A percentile compares a stretch with the other conserved stretches of the same genome.
Evolutionary conservation across 2,113 vertebrate species (phyloP).

Genomic region (Xyliphius kryptos): DNA sequence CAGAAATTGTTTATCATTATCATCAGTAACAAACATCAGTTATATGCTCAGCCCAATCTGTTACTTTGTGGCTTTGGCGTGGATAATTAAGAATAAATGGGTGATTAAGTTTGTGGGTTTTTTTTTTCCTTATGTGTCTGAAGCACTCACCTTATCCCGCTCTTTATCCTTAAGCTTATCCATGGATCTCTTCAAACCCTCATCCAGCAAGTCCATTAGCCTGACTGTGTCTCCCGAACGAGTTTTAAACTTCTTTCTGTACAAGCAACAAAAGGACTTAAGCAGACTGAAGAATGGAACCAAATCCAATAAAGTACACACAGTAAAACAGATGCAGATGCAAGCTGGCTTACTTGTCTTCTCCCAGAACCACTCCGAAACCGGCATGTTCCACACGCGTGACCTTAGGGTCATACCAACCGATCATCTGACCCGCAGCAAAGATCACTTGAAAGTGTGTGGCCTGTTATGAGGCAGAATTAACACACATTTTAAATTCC

Average conservation of each 20-base stretch:
- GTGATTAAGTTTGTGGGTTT: neutral
- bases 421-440: conserved; percentile 81
- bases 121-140: neutral
- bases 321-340: neutral
- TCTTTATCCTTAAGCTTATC: conserved; percentile 95
- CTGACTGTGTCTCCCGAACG: conserved; percentile 90
- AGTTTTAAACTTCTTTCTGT: conserved; percentile 98
- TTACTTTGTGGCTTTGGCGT: neutral
- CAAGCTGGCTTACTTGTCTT: conserved; percentile 84
- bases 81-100: neutral
- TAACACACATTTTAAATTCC: neutral
- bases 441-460: conserved; percentile 84
- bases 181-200: conserved; percentile 91
- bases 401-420: conserved; percentile 88
- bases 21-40: no score
- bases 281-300: conserved; percentile 3
- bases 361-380: conserved; percentile 92
- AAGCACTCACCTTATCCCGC: conserved; percentile 81
- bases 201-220: conserved; percentile 86
- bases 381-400: conserved; percentile 83
- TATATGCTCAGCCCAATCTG: neutral
- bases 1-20: no score
- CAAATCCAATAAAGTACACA: neutral
- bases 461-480: conserved; percentile 55
- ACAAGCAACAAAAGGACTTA: conserved; percentile 5